Evolutionary conservation across 2,888 invertebrate species (phyloP), one percentile per base, ranked within the genome.

Genomic region (Himalopsyche kuldschensis): DNA sequence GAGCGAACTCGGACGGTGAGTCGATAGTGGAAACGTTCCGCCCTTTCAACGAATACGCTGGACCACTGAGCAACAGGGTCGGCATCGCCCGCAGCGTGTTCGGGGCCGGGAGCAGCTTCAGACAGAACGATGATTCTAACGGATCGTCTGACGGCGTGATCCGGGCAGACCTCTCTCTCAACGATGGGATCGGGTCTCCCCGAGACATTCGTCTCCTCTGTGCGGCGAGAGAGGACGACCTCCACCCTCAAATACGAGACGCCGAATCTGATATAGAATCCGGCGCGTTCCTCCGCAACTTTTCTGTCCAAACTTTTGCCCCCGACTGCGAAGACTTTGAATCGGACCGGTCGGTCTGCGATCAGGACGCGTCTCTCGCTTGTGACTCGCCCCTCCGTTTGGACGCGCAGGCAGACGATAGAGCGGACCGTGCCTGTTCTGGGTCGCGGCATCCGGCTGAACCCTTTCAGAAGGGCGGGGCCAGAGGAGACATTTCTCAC

Each of bases 91-190:
- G 80, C 63, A 79, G 78, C 32, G 80, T 84, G 41, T 84, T 84
- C 79, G 78, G 76, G 17, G 82, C 84, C 17, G 84, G 84, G 15
- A 84, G 82, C 80, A 82, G 80, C 47, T 82, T 82, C 32, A 79
- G 78, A 35, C 77, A 78, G 47, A 20, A 20, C 27, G 77, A 80
- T 30, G 41, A 47, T 17, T 69, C 63, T 24, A 69, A 78, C 10
- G 75, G 75, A 35, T 78, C 78, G 27, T 82, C 82, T 8, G 75
- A 79, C 3, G 81, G 80, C 47, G 80, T 82, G n/a, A 48, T 84
- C 27, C 77, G 84, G 6, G 82, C 84, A 24, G 84, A 84, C 47
- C 78, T 80, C 80, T 78, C 82, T 48, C 79, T 84, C n/a, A 84
- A 82, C 20, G 78, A 82, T 46, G 83, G 78, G 32, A n/a, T 75